Conservation (phyloP, 2,888 invertebrate genomes). For the Tethea ocularis region DNA sequence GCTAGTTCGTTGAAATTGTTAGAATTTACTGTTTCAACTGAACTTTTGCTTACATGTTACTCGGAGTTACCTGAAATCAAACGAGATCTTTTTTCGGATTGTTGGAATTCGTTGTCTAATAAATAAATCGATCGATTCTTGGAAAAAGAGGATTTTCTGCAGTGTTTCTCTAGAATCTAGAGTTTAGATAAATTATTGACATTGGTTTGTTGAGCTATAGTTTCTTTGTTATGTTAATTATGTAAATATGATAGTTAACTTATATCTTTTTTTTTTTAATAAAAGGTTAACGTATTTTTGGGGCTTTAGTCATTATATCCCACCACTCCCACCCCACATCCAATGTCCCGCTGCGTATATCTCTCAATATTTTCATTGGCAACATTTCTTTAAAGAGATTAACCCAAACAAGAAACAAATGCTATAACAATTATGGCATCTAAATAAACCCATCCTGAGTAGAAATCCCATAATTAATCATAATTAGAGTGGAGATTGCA, state of each 20-base stretch:
- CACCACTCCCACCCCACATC: no score
- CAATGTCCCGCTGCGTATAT: no score
- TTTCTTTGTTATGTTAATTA: background rate
- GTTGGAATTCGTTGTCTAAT: background rate
- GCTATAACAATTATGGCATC: background rate
- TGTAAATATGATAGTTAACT: no score
- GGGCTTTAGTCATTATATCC: no score
- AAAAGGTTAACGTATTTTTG: no score
- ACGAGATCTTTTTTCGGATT: background rate
- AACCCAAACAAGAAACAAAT: background rate
- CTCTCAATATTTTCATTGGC: no score
- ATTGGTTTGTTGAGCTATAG: background rate
- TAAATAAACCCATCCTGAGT: background rate
- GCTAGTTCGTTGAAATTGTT: background rate
- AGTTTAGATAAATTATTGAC: no score
- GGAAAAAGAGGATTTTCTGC: background rate
- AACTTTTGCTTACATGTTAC: background rate
- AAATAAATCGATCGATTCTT: background rate
- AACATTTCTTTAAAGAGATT: no score
- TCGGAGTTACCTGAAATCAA: background rate
- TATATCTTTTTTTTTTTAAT: no score
- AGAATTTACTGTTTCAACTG: background rate
- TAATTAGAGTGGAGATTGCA: conserved; percentile 8
- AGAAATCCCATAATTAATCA: background rate
- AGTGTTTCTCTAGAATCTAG: background rate